These are phyloP conservation scores for Varecia variegata DNA, from an alignment of 2,797 vertebrate species.

Conservation along the genomic window DNA sequence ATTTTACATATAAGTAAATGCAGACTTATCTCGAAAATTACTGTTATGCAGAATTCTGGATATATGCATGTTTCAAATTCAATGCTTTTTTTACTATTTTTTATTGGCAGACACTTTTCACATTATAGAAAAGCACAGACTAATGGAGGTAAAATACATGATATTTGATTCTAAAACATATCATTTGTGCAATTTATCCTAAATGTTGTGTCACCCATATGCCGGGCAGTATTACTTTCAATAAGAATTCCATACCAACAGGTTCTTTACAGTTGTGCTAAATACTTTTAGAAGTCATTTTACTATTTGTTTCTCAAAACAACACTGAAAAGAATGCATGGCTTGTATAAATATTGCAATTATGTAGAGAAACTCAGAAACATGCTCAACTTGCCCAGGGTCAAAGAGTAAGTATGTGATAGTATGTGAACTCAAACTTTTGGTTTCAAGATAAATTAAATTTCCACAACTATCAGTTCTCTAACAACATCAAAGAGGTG, in stretches of 20 bases:
- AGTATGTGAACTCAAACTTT: neutral
- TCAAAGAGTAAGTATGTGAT: neutral
- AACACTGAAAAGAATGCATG: neutral
- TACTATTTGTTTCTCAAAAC: neutral
- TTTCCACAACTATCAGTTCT: neutral
- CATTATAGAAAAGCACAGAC: neutral
- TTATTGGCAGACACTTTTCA: neutral
- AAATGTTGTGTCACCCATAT: neutral
- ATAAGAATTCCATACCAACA: neutral
- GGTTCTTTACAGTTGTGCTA: neutral
- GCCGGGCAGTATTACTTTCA: neutral
- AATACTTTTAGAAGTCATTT: conserved; percentile 12
- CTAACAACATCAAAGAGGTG: neutral
- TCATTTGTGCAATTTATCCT: neutral
- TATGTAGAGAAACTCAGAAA: neutral
- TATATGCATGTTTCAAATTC: neutral
- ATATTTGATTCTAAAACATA: neutral
- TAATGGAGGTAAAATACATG: neutral
- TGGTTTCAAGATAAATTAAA: neutral
- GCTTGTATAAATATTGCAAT: neutral
- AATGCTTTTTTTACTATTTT: neutral
- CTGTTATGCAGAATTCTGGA: neutral
- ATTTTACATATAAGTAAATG: neutral
- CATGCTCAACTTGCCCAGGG: neutral
- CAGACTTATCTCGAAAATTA: neutral